Evolutionary conservation across 2,797 vertebrate species (phyloP).

Genomic region (Atherinosoma microstoma): DNA sequence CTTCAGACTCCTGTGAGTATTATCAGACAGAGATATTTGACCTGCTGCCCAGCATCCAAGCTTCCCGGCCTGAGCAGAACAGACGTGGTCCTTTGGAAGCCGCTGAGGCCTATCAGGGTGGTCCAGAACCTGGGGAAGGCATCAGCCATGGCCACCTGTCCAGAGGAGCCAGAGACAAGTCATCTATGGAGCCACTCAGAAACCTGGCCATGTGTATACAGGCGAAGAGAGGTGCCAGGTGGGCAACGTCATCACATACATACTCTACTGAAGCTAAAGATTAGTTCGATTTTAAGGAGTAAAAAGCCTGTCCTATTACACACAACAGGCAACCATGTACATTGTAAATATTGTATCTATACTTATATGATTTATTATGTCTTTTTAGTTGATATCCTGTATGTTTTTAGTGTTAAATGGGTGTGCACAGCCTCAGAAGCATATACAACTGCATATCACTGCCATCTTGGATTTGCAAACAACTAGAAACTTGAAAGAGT

Average conservation of each 20-base stretch:
- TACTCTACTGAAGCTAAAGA: background rate
- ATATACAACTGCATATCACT: no score
- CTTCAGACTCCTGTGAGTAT: slow-evolving; percentile 72
- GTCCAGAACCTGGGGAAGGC: slow-evolving; percentile 2
- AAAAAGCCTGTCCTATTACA: no score
- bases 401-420: no score
- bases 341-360: no score
- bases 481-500: no score
- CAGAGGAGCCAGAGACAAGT: slow-evolving; percentile 52
- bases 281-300: background rate
- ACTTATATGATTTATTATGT: no score
- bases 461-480: no score
- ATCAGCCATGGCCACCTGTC: slow-evolving; percentile 8
- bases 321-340: no score
- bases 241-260: slow-evolving; percentile 5
- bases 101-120: background rate
- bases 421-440: no score
- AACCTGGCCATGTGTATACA: slow-evolving; percentile 70
- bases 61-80: slow-evolving; percentile 35
- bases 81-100: slow-evolving; percentile 8
- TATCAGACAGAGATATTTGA: slow-evolving; percentile 75
- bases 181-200: slow-evolving; percentile 57
- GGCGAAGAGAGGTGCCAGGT: slow-evolving; percentile 78
- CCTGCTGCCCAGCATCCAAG: slow-evolving; percentile 75
- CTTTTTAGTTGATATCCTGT: no score